Percentiles rank a stretch among this genome's conserved stretches.
phyloP scores from a whole-genome alignment of 2,888 invertebrate genomes.

The Drosophila tanythrix region DNA sequence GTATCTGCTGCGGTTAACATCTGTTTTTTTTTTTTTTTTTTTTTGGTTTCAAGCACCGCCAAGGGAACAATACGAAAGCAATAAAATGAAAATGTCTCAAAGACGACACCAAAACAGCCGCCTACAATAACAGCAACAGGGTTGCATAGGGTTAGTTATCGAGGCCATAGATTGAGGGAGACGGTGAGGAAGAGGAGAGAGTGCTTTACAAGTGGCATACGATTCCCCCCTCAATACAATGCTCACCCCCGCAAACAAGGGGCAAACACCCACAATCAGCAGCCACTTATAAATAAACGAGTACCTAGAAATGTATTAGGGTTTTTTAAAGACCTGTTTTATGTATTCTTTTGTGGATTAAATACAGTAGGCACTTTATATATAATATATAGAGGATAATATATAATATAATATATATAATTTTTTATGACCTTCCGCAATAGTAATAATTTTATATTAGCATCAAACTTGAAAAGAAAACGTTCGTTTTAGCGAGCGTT shows the following conservation, averaged over 20 bases:
- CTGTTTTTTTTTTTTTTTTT: constrained; percentile 18
- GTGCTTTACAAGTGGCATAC: constrained; percentile 11
- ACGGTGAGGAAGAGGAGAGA: background rate
- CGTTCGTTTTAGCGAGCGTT: background rate
- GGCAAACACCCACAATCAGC: constrained; percentile 9
- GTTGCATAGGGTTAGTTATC: constrained; percentile 21
- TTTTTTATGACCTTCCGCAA: background rate
- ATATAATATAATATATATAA: background rate
- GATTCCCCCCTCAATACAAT: background rate
- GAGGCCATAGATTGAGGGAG: background rate
- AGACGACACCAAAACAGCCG: constrained; percentile 15
- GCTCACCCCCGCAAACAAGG: background rate
- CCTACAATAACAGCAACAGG: constrained; percentile 19
- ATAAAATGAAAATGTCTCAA: constrained; percentile 33
- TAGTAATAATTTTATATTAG: background rate
- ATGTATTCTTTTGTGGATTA: background rate
- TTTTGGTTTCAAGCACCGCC: background rate
- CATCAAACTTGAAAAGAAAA: background rate
- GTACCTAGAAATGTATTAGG: constrained; percentile 16
- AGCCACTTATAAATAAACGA: constrained; percentile 30
- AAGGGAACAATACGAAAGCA: constrained; percentile 27
- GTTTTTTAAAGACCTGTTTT: constrained; percentile 4
- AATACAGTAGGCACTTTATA: background rate
- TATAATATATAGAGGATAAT: background rate
- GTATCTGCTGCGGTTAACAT: constrained; percentile 20